Evolutionary conservation across 2,113 vertebrate genomes (phyloP).

Genomic region (Bungarus multicinctus): DNA sequence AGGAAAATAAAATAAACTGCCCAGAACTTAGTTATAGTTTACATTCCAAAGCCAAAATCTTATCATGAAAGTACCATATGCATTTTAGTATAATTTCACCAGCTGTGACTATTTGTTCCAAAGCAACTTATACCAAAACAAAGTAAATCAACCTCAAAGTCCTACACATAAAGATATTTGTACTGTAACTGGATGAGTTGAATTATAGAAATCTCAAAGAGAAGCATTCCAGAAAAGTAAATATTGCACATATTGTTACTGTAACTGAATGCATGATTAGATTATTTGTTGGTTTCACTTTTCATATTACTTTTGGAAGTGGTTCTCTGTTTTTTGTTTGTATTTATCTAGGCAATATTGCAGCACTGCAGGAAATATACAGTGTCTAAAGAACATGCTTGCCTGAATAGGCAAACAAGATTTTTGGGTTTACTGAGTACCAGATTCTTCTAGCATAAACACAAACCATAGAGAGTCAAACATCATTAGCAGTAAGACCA

Average conservation of each 20-base stretch:
- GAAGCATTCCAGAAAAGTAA: neutral
- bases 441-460: neutral
- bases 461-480: neutral
- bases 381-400: slow-evolving; percentile 4
- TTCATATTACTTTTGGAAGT: slow-evolving; percentile 26
- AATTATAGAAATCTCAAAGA: neutral
- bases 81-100: slow-evolving; percentile 45
- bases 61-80: slow-evolving; percentile 42
- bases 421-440: neutral
- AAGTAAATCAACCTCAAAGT: slow-evolving; percentile 30
- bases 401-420: slow-evolving; percentile 4
- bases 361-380: slow-evolving; percentile 14
- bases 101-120: slow-evolving; percentile 36
- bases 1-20: slow-evolving; percentile 34
- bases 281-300: neutral
- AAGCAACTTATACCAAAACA: slow-evolving; percentile 35
- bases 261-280: neutral
- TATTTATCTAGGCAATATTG: neutral
- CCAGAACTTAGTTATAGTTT: slow-evolving; percentile 18
- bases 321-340: neutral
- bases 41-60: slow-evolving; percentile 14
- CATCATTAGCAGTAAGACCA: neutral
- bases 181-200: slow-evolving; percentile 22
- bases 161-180: neutral
- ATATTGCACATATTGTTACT: neutral